Base-by-base conservation (phyloP, 1,140 invertebrate species). In the Fopius arisanus region DNA sequence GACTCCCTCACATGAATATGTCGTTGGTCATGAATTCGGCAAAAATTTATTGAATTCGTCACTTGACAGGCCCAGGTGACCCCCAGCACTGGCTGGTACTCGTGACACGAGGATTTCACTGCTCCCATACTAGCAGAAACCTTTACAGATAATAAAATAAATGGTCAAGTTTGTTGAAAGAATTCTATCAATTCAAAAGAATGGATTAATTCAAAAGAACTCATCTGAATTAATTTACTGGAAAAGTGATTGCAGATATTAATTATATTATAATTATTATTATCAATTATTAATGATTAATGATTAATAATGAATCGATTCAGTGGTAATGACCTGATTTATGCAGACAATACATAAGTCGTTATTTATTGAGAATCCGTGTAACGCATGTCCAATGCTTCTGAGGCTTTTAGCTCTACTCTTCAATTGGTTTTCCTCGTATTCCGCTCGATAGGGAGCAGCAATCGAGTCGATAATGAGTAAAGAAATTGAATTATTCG, bases 391-490 rank as follows among this genome's bases (percentile, higher is more conserved):
- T 12, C 89, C 91, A 77, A 95, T 81, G 40, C 84, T 84, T 72
- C 90, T 86, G 70, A 94, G 86, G 75, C 92, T 89, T 69, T 88
- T 89, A 0, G 91, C 89, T 77, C 93, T 83, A 63, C 84, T 80
- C 74, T 78, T 81, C 66, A 80, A 86, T 62, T 89, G 78, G 2
- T 81, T 77, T 6, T 80, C 81, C 67, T 90, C 89, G 73, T 91
- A 92, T 74, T 93, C 92, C 29, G 88, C 87, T 31, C 93, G 89
- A 81, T 93, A 94, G 29, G 93, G 83, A 3, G 92, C 93, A 19
- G 93, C 93, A 72, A 96, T 91, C 2, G 94, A 95, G 82, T 96
- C 94, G 19, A 96, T 89, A 2, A 96, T 82, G 67, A 95, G 85
- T 16, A 95, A 80, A 4, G 91, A 91, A 63, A 95, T 90, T 74